phyloP scores from a whole-genome alignment of 2,797 vertebrate species.

The Sus cebifrons region DNA sequence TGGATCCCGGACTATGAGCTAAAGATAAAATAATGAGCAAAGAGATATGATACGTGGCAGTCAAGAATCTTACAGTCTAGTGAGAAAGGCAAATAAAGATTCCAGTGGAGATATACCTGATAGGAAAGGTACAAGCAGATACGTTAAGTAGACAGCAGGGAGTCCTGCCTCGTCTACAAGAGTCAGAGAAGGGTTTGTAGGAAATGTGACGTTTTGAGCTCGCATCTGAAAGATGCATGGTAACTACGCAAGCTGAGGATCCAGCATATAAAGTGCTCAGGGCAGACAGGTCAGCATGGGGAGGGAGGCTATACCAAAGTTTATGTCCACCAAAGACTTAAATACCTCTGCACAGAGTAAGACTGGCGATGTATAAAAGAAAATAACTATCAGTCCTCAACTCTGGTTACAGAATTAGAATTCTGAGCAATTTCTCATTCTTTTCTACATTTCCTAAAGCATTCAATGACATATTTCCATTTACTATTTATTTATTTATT shows the following conservation, averaged over 20 bases:
- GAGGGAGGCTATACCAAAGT: not conserved
- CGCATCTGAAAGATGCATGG: not conserved
- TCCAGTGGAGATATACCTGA: not conserved
- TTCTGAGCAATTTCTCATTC: not conserved
- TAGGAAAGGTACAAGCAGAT: not conserved
- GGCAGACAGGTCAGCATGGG: accelerated
- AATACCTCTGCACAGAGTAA: not conserved
- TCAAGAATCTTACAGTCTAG: not conserved
- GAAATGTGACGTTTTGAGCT: not conserved
- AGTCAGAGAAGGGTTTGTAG: not conserved
- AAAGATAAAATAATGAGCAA: constrained; percentile 2
- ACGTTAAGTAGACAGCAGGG: accelerated
- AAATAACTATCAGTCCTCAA: not conserved
- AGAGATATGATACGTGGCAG: not conserved
- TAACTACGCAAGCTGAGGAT: not conserved
- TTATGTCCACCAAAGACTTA: not conserved
- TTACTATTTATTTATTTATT: not conserved
- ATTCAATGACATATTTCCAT: not conserved
- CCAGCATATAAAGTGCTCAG: not conserved
- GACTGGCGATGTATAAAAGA: not conserved
- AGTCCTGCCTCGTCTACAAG: not conserved
- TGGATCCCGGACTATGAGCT: not conserved
- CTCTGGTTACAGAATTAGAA: not conserved
- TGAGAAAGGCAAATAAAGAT: not conserved
- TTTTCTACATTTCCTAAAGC: not conserved